phyloP scores from a whole-genome alignment of 2,888 invertebrate genomes.

The Cloeon dipterum region DNA sequence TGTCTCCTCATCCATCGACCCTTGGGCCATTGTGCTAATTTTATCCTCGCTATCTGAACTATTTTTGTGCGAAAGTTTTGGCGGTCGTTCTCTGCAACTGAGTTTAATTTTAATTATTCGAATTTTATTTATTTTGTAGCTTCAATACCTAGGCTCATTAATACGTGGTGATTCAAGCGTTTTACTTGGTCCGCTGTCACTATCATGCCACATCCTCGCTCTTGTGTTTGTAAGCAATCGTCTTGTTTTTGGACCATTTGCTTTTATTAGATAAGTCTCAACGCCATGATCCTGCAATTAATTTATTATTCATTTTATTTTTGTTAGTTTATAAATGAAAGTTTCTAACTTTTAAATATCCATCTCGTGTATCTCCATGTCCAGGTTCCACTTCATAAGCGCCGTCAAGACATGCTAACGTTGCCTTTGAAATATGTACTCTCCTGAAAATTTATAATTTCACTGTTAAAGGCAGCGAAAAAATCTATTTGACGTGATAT shows the following conservation, averaged over 20 bases:
- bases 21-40: background rate
- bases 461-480: background rate
- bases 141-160: too few species aligned
- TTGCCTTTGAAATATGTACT: slow-evolving; percentile 87
- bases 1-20: slow-evolving; percentile 41
- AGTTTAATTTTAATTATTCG: too few species aligned
- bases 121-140: too few species aligned
- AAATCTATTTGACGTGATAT: slow-evolving; percentile 13
- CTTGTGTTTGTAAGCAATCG: too few species aligned
- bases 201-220: too few species aligned
- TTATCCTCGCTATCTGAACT: too few species aligned
- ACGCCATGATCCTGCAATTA: slow-evolving; percentile 43
- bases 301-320: slow-evolving; percentile 1
- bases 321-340: background rate
- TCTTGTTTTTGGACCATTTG: too few species aligned
- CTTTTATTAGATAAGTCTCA: slow-evolving; percentile 62
- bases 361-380: slow-evolving; percentile 58
- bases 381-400: slow-evolving; percentile 90
- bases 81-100: too few species aligned
- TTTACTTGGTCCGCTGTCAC: slow-evolving; percentile 16
- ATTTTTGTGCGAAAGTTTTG: too few species aligned
- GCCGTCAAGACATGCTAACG: slow-evolving; percentile 59
- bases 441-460: slow-evolving; percentile 31
- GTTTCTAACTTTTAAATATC: slow-evolving; percentile 41
- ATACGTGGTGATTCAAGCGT: too few species aligned